Percentiles rank a stretch among this genome's conserved stretches.
Evolutionary conservation across 2,888 invertebrate species (phyloP).

Genomic region (Hydrotaea diabolus): DNA sequence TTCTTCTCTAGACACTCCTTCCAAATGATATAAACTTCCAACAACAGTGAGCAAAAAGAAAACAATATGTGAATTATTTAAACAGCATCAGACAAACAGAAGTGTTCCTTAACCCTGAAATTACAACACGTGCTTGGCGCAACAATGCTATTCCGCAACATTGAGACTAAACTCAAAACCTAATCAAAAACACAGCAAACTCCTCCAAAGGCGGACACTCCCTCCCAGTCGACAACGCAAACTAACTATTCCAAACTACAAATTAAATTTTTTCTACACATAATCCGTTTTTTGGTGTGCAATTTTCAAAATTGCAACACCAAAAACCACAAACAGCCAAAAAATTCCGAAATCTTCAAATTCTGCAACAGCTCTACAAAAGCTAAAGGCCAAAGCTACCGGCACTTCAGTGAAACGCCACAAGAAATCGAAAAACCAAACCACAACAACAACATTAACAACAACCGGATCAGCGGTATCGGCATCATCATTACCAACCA

Average conservation of each 20-base stretch:
- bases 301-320: slow-evolving; percentile 70
- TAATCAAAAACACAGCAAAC: neutral
- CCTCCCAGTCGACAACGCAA: neutral
- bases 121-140: slow-evolving; percentile 20
- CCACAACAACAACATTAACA: slow-evolving; percentile 48
- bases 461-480: slow-evolving; percentile 59
- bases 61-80: slow-evolving; percentile 49
- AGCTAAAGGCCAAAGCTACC: slow-evolving; percentile 78
- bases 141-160: slow-evolving; percentile 10
- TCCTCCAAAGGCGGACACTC: neutral
- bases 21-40: slow-evolving; percentile 4
- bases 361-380: slow-evolving; percentile 76
- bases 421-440: slow-evolving; percentile 68
- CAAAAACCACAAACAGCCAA: slow-evolving; percentile 72
- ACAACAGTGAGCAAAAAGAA: slow-evolving; percentile 32
- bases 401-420: slow-evolving; percentile 73
- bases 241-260: neutral
- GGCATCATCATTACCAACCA: slow-evolving; percentile 57
- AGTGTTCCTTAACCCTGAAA: slow-evolving; percentile 31
- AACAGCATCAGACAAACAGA: slow-evolving; percentile 9
- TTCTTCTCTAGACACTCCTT: slow-evolving; percentile 14
- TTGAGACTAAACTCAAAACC: slow-evolving; percentile 16
- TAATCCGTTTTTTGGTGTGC: slow-evolving; percentile 71
- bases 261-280: slow-evolving; percentile 49
- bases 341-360: slow-evolving; percentile 79